Conservation (phyloP, 2,113 vertebrate species). For the Leiothrix lutea region DNA sequence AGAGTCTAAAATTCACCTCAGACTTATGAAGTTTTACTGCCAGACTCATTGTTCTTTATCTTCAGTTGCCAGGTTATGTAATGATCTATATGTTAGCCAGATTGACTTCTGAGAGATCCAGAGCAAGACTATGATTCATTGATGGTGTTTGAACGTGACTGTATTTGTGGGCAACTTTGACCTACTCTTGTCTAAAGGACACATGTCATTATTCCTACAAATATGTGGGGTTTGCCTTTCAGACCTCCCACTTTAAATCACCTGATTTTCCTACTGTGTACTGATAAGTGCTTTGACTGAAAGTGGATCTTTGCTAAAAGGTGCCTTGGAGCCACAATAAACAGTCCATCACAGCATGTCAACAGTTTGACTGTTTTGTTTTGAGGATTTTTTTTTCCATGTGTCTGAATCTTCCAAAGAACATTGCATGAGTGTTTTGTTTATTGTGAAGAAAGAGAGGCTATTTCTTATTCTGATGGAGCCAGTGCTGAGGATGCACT, state of each 20-base stretch:
- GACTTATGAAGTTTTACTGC: background rate
- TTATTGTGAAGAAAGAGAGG: background rate
- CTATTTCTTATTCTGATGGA: background rate
- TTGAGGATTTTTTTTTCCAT: background rate
- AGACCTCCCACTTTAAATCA: background rate
- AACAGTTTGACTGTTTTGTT: background rate
- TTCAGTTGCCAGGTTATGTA: background rate
- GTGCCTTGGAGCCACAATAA: background rate
- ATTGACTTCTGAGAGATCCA: background rate
- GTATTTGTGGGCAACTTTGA: background rate
- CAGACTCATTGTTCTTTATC: background rate
- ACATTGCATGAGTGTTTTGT: background rate
- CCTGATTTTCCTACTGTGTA: background rate
- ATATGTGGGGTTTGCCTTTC: background rate
- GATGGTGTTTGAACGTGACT: background rate
- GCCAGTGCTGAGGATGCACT: background rate
- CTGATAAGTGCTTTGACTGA: background rate
- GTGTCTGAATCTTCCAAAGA: background rate
- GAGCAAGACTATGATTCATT: background rate
- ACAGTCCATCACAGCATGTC: background rate
- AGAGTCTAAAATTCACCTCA: background rate
- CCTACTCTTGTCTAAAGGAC: background rate
- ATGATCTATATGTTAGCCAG: background rate
- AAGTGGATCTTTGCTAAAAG: background rate
- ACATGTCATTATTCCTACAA: background rate